Base-by-base conservation (phyloP, 1,140 invertebrate species). In the Pseudomyrmex pallidus region DNA sequence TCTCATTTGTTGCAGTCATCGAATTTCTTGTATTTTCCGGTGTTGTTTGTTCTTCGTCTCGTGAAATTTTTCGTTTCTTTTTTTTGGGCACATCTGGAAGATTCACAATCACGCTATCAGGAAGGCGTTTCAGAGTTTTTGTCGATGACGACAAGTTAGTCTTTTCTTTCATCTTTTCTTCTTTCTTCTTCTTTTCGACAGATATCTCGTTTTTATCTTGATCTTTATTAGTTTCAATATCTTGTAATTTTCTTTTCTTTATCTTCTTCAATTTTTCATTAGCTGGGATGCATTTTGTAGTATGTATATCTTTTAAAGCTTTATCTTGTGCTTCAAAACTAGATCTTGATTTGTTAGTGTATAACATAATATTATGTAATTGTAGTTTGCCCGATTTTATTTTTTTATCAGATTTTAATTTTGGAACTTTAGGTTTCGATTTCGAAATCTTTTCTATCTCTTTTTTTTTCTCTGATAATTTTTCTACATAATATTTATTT, bases 31-130 rank as follows among this genome's bases (percentile, higher is more conserved):
- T 61, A 9, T 84, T 85, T 74, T 82, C 85, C 1, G 74, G 15
- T 52, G 90, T 3, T 5, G 85, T 17, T 52, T 80, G 20, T 1
- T 83, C 46, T 4, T 87, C 35, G 4, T 54, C 35, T n/a, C 48
- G 62, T 9, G 59, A 74, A 20, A 80, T 20, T 73, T 83, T 89
- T 2, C 63, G 74, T 48, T 35, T 77, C 59, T 88, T 92, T 13
- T 78, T 87, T 0, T 17, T n/a, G 1, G 87, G 67, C 15, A 83
- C 8, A 7, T 92, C 91, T 0, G 85, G 61, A 1, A 93, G 77
- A 67, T 87, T 85, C 4, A 90, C 77, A 0, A 92, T 22, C 2
- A 91, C 12, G 0, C 91, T 82, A 0, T 89, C 82, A 0, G 91
- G 8, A 20, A 92, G 84, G 20, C 89, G 66, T 72, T 91, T 91